These are phyloP conservation scores for Cephus sareptanus DNA, from an alignment of 2,888 invertebrate species.

Conservation along the genomic window DNA sequence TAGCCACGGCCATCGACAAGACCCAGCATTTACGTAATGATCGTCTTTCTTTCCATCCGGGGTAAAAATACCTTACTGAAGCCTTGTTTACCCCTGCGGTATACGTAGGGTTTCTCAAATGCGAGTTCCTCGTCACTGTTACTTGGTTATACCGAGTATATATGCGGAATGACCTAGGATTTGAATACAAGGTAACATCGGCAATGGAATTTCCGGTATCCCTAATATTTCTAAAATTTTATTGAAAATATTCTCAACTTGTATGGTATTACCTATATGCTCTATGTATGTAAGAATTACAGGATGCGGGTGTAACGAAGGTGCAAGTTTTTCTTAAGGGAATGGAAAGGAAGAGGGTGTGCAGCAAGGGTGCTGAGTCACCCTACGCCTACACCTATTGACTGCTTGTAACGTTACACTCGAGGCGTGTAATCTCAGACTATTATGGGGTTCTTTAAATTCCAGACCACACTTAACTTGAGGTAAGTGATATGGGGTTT, in stretches of 20 bases:
- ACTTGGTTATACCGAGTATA: too few species aligned
- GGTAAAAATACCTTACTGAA: conserved; percentile 50
- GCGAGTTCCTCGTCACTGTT: background rate
- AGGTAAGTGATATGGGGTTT: conserved; percentile 28
- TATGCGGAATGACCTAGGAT: too few species aligned
- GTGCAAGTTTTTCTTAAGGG: too few species aligned
- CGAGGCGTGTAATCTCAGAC: conserved; percentile 41
- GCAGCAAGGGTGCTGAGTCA: conserved; percentile 21
- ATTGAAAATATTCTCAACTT: too few species aligned
- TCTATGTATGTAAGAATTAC: too few species aligned
- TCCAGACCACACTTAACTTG: conserved; percentile 45
- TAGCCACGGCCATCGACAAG: background rate
- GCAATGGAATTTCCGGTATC: too few species aligned
- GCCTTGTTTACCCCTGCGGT: conserved; percentile 43
- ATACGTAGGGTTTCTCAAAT: conserved; percentile 45
- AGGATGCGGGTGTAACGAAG: too few species aligned
- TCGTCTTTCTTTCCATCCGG: background rate
- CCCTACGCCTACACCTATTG: conserved; percentile 30
- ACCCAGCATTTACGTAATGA: background rate
- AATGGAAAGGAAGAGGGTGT: too few species aligned
- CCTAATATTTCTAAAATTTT: too few species aligned
- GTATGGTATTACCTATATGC: too few species aligned
- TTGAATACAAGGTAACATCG: too few species aligned
- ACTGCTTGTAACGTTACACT: conserved; percentile 38
- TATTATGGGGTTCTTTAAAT: conserved; percentile 44